Evolutionary conservation across 2,797 vertebrate genomes (phyloP).

Genomic region (Aratinga solstitialis): DNA sequence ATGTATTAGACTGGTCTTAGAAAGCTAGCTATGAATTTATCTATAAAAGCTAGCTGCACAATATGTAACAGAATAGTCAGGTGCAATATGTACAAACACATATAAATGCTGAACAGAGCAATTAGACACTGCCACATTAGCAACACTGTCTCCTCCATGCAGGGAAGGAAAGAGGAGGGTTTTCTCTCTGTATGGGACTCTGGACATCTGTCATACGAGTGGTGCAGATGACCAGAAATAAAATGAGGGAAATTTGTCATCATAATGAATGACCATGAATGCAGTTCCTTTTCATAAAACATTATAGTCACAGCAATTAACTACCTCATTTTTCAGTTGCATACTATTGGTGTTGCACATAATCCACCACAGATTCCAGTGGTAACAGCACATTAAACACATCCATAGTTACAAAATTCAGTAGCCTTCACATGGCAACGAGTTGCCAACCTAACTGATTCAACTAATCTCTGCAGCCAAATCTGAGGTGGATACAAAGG

Average conservation of each 20-base stretch:
- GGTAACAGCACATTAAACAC: neutral
- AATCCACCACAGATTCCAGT: slow-evolving; percentile 11
- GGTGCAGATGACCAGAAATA: neutral
- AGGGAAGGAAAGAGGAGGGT: neutral
- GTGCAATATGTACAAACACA: neutral
- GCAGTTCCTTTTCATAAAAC: neutral
- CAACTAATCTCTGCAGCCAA: neutral
- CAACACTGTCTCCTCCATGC: accelerated
- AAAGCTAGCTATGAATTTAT: neutral
- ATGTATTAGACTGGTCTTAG: neutral
- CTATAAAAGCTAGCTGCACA: neutral
- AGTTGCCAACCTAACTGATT: neutral
- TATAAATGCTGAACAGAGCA: neutral
- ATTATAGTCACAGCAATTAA: slow-evolving; percentile 43
- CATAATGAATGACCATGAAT: neutral
- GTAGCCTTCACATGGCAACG: neutral
- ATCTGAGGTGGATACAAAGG: neutral
- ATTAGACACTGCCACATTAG: neutral
- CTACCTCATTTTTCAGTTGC: neutral
- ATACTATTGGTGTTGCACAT: neutral
- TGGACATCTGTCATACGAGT: neutral
- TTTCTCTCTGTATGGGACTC: neutral
- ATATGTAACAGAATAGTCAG: neutral
- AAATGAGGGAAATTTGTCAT: neutral
- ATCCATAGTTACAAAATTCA: neutral